Conservation (phyloP, 64 coral and sea anemone genomes). For the Pachyseris speciosa region DNA sequence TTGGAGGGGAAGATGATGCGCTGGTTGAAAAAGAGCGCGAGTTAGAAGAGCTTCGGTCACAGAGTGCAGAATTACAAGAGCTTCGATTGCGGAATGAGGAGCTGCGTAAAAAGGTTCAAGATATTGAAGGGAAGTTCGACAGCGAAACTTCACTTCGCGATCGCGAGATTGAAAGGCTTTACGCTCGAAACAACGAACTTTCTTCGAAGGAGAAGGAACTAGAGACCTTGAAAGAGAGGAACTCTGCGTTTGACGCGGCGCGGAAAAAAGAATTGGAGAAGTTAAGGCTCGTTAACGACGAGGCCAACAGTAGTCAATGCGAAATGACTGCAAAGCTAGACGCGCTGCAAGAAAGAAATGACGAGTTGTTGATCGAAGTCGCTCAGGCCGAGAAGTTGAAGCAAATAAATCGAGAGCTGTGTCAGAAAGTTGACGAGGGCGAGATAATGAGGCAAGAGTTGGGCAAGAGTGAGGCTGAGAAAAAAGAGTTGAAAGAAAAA, state of each 20-base stretch:
- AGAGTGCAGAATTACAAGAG: not conserved
- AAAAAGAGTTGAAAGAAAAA: conserved; percentile 47
- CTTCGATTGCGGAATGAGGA: conserved; percentile 39
- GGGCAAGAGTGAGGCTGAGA: conserved; percentile 46
- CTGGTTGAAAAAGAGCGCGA: conserved; percentile 16
- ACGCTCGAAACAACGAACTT: conserved; percentile 64
- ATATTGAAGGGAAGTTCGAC: conserved; percentile 14
- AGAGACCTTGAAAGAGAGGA: conserved; percentile 30
- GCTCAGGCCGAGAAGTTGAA: conserved; percentile 15
- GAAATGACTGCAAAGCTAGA: conserved; percentile 6
- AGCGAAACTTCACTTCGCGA: conserved; percentile 43
- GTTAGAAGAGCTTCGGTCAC: conserved; percentile 26
- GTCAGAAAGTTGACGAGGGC: conserved; percentile 42
- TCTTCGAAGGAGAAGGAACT: conserved; percentile 30
- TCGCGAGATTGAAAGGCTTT: conserved; percentile 68
- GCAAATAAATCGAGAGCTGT: conserved; percentile 39
- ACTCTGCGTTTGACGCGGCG: not conserved
- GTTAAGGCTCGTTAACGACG: not conserved
- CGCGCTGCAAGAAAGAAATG: not conserved
- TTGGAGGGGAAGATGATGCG: not conserved
- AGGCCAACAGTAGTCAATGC: not conserved
- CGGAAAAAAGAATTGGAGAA: conserved; percentile 53
- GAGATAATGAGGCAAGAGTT: conserved; percentile 35
- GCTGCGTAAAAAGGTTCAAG: not conserved
- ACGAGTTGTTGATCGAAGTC: conserved; percentile 10